Base-by-base conservation (phyloP, 2,113 vertebrate genomes). In the Nycticryphes semicollaris region DNA sequence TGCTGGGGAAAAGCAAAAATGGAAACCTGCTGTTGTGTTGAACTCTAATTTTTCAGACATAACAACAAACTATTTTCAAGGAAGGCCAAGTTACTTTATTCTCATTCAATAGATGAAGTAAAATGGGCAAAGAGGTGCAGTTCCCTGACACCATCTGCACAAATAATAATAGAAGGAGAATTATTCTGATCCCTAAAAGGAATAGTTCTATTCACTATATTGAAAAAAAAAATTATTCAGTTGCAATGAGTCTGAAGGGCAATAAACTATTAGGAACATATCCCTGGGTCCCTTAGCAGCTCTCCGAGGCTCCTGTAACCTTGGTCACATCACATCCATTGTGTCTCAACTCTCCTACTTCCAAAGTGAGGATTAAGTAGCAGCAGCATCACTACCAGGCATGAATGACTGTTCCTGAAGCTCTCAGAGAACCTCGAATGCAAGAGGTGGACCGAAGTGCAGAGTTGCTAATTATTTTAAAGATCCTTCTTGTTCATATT, bases 401-500 rank as follows among this genome's bases (percentile, higher is more conserved):
- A 20, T 17, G 28, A 82, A 6, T 68, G 72, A 63, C 35, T 68
- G 8, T 19, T 81, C 35, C 60, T 68, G 64, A 89, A 78, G 19
- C 25, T 89, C 39, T 84, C 41, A 0, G 0, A 84, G 57, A 76
- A 89, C n/a, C 43, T 62, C 2, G 2, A 33, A 87, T 35, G 31
- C 63, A 62, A 84, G 66, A 89, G 60, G 77, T 82, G n/a, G 76
- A 80, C 28, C 30, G 43, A 93, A 76, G 35, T 43, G 33, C 31
- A 63, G 63, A 89, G 41, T 27, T 94, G 53, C 6, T 96, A 87
- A 92, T 94, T 95, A 82, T 84, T 96, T 93, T 93, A 91, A 92
- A 91, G 31, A 31, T 37, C 53, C 28, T 94, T 84, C 7, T 13
- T 89, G 53, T 69, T 92, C 75, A 13, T 79, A 84, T 80, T 92